Percentiles rank a stretch among this genome's conserved stretches.
These are phyloP conservation scores for Archegozetes longisetosus DNA, from an alignment of 1,140 invertebrate genomes.

Conservation along the genomic window DNA sequence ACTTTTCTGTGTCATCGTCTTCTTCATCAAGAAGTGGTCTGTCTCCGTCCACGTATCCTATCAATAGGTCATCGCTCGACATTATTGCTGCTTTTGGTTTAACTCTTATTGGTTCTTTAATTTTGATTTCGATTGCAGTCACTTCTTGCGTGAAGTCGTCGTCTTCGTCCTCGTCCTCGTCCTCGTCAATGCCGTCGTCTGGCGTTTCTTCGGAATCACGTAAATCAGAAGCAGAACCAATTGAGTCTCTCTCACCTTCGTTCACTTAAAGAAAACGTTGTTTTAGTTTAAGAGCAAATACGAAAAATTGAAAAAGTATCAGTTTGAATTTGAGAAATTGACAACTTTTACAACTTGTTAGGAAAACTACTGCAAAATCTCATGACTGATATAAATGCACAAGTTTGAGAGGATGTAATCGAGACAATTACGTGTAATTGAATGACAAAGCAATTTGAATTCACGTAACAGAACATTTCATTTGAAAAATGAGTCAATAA, in stretches of 20 bases:
- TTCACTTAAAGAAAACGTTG: too few species aligned
- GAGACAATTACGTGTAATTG: too few species aligned
- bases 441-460: too few species aligned
- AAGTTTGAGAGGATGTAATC: too few species aligned
- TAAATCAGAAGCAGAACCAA: constrained; percentile 54
- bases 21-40: constrained; percentile 58
- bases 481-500: too few species aligned
- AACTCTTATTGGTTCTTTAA: background rate
- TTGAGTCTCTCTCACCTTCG: constrained; percentile 30
- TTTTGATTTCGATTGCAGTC: constrained; percentile 7
- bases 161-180: constrained; percentile 33
- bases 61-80: constrained; percentile 32
- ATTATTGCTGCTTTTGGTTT: background rate
- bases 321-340: background rate
- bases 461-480: too few species aligned
- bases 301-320: too few species aligned
- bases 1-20: constrained; percentile 18
- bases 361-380: background rate
- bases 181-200: constrained; percentile 38
- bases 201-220: constrained; percentile 33
- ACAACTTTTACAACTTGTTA: background rate
- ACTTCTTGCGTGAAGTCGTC: constrained; percentile 26
- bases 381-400: too few species aligned
- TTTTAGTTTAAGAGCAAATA: too few species aligned
- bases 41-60: constrained; percentile 61